Base-by-base conservation (phyloP, 2,797 vertebrate genomes). In the Crenichthys baileyi region DNA sequence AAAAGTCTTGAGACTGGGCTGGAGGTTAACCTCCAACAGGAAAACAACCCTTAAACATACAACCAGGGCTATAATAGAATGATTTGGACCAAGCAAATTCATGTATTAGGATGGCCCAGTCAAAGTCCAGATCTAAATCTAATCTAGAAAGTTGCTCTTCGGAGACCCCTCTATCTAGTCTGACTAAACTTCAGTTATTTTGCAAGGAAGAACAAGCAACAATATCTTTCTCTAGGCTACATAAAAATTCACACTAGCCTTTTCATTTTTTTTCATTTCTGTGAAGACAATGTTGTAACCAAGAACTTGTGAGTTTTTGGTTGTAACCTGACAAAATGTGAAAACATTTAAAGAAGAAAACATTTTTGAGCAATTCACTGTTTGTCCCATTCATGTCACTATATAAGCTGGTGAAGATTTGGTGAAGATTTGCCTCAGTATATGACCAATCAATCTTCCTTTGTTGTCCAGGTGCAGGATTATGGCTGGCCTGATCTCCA, bases 401-500 rank as follows among this genome's bases (percentile, higher is more conserved):
- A 5, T 63, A 44, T 81, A 16, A 70, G n/a, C 9, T 9, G 13
- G 67, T 53, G 2, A 70, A 7, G 3, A 24, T 51, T 18, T 31
- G 31, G 31, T 31, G 2, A 31, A 3, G n/a, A 7, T 51, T 70
- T 67, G 20, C 56, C 20, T 70, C 0, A 31, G 2, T 51, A 0
- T 26, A n/a, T 31, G 15, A 70, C 31, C 0, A 67, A 22, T 51
- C 44, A 70, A 5, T 63, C 72, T 60, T 79, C 56, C 36, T 44
- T 11, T 87, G 70, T 16, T 41, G 1, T 73, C 31, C 88, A 98
- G 97, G 97, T 98, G 71, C 95, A 97, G 86, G 97, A 98, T 90
- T 97, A 96, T 1, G 97, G 96, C 83, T 98, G 97, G 97, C 97
- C 97, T 0, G 97, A 98, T 85, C 92, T 96, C 77, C 97, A 98